Evolutionary conservation across 1,140 invertebrate genomes (phyloP).

Genomic region (Leptestheria dahalacensis): DNA sequence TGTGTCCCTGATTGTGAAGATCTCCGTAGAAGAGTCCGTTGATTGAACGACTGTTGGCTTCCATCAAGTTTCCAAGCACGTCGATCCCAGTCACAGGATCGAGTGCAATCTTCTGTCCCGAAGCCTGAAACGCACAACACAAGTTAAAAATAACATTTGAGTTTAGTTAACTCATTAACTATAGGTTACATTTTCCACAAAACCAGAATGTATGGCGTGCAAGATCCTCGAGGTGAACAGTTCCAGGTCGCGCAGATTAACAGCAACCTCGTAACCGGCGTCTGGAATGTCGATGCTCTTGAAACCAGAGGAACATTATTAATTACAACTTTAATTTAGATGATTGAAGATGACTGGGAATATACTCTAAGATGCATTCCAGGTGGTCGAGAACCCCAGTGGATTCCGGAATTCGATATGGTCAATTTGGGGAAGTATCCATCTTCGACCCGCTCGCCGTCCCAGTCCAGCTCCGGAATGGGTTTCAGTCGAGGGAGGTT

Average conservation of each 20-base stretch:
- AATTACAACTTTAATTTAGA: too few relatives aligned
- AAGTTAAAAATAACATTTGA: not conserved
- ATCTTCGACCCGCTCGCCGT: constrained; percentile 40
- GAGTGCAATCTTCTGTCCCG: constrained; percentile 38
- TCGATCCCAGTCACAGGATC: constrained; percentile 58
- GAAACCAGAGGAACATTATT: not conserved
- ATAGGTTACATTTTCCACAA: constrained; percentile 28
- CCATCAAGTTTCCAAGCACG: constrained; percentile 60
- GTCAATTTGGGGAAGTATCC: constrained; percentile 59
- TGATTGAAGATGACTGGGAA: constrained; percentile 6
- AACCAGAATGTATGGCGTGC: constrained; percentile 52
- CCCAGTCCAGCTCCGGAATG: constrained; percentile 34
- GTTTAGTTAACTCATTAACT: not conserved
- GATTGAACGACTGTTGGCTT: constrained; percentile 47
- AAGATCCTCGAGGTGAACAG: constrained; percentile 57
- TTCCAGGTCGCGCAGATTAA: constrained; percentile 42
- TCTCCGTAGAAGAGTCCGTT: constrained; percentile 55
- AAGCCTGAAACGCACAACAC: constrained; percentile 23
- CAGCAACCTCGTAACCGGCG: not conserved
- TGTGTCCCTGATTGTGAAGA: constrained; percentile 50
- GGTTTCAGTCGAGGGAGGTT: not conserved
- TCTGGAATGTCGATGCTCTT: constrained; percentile 14
- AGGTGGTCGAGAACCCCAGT: constrained; percentile 44
- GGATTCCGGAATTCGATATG: constrained; percentile 41
- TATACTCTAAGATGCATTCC: constrained; percentile 25